Percentiles rank a stretch among this genome's conserved stretches.
phyloP scores from a whole-genome alignment of 2,797 vertebrate species.

The Mionectes olivaceus region DNA sequence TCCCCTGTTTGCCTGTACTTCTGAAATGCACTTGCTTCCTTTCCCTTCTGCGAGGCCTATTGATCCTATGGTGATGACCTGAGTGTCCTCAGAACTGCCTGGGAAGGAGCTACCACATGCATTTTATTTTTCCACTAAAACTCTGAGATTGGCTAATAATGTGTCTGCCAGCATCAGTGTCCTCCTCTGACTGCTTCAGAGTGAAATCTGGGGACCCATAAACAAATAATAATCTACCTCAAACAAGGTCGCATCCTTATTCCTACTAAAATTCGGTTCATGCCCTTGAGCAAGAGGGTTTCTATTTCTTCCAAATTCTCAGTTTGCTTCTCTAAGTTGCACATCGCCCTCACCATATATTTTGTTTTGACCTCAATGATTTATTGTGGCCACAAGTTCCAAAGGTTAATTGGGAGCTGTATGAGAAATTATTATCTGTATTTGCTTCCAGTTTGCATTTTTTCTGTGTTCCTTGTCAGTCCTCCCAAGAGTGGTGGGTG shows the following conservation, averaged over 20 bases:
- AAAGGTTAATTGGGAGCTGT: constrained; percentile 35
- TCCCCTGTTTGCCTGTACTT: not conserved
- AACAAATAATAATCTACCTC: not conserved
- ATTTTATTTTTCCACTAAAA: constrained; percentile 28
- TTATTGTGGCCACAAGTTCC: not conserved
- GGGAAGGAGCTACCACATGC: not conserved
- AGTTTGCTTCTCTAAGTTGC: not conserved
- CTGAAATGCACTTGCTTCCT: not conserved
- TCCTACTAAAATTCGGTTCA: not conserved
- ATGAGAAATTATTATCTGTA: not conserved
- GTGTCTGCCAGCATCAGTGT: not conserved
- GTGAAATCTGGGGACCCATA: not conserved
- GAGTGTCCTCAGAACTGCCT: not conserved
- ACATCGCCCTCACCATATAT: not conserved
- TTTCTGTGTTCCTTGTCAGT: not conserved
- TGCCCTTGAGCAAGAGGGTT: not conserved
- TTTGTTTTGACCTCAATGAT: constrained; percentile 19
- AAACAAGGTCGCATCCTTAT: not conserved
- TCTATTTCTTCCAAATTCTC: not conserved
- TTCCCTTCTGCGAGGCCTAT: not conserved
- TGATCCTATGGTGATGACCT: not conserved
- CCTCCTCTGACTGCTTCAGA: not conserved
- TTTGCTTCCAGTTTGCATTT: constrained; percentile 41
- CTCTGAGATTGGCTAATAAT: not conserved
- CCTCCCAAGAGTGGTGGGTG: not conserved